Evolutionary conservation across 2,888 invertebrate species (phyloP), one percentile per base, ranked within the genome.

Genomic region (Nebria brevicollis): DNA sequence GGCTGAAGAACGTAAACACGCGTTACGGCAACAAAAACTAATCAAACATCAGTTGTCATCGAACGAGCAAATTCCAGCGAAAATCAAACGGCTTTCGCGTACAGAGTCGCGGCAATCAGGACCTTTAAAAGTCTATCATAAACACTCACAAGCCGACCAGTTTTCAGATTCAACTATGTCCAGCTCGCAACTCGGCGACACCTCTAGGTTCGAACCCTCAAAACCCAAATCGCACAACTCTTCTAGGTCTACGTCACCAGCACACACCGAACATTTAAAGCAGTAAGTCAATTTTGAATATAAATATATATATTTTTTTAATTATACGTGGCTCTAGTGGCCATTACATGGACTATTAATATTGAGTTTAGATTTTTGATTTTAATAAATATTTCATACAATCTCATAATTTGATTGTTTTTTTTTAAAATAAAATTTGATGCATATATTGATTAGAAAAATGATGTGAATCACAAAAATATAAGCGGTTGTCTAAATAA

Each of bases 1-100:
- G 34, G 91, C 91, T 75, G 89, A 90, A 82, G 91, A 92, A 85
- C 88, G 92, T 10, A 91, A 91, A 84, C 87, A 89, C 3, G 89
- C 90, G 85, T 86, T 92, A 15, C 90, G 90, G 84, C 90, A 91
- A 83, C 91, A 92, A 84, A 88, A 90, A 68, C 88, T 91, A 87
- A 90, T 91, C 65, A 91, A 91, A 86, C 89, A 90, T 66, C 90
- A 91, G 85, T 87, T 91, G 86, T 77, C 82, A 87, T 86, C 87
- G 7, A 90, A 90, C 8, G 90, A 90, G 83, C 90, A 90, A 82
- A 90, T 90, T 85, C 85, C 90, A 66, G 88, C 90, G 1, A 91
- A 91, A 85, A 86, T 91, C 66, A 91, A 90, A 84, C 86, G 90
- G 79, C 89, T 88, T 68, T 89, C 89, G 0, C 89, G 89, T 26